Evolutionary conservation across 2,797 vertebrate species (phyloP), one percentile per base, ranked within the genome.

Genomic region (Thaleichthys pacificus): DNA sequence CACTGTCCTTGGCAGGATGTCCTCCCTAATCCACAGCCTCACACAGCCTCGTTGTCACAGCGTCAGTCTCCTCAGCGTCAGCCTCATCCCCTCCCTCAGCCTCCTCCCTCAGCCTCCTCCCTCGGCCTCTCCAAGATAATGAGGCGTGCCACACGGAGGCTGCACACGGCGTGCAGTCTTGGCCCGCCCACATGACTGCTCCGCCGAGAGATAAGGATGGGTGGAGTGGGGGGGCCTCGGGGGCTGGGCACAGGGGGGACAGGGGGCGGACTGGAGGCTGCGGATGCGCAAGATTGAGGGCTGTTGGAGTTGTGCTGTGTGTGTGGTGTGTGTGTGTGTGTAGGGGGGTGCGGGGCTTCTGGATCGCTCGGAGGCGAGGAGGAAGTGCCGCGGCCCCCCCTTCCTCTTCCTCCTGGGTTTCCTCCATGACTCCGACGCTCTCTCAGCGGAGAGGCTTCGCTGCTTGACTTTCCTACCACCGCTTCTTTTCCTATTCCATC

Each of bases 1-100:
- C 38, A 64, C 65, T 89, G 86, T 87, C 87, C 91, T 91, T 91
- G 89, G 88, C 86, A 86, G 81, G 3, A 22, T 70, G 70, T 87
- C 75, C 72, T 78, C 32, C 6, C 32, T 35, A 35, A 35, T 35
- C 32, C 32, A 35, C 32, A 35, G 32, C 32, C 32, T 35, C 32
- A 7, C 32, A 7, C 32, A 35, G 32, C 32, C 32, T 35, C 38
- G 9, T 11, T 42, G 38, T 11, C 38, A 42, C 38, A 12, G 38
- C 38, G 1, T 42, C 38, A 42, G 51, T n/a, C 51, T 47, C 42
- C 3, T 14, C 42, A 32, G n/a, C 2, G 26, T 26, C 47, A 17
- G 47, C 47, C 47, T 51, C 47, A 17, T 7, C 47, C 47, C 47
- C 47, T 12, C 11, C 85, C 83, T 77, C 75, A 2, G 30, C 30